Conservation (phyloP, 2,113 vertebrate species). For the Daphoenositta chrysoptera region DNA sequence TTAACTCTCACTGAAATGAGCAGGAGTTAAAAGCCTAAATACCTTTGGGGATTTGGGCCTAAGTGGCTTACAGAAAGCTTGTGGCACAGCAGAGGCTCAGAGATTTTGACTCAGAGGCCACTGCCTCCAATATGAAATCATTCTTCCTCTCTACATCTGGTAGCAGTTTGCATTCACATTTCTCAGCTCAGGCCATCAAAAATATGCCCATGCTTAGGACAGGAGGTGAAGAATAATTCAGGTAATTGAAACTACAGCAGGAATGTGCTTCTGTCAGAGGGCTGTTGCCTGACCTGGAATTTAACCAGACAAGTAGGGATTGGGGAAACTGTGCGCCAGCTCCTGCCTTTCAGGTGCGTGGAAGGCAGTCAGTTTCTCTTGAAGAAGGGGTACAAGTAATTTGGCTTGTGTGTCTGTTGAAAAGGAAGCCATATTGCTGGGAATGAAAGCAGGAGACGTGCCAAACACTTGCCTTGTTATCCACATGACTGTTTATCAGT, state of each 20-base stretch:
- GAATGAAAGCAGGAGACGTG: constrained; percentile 38
- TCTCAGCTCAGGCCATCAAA: constrained; percentile 48
- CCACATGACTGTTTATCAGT: constrained; percentile 55
- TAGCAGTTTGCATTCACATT: constrained; percentile 58
- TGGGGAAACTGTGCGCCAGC: neutral
- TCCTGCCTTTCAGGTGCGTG: constrained; percentile 46
- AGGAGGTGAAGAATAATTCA: constrained; percentile 64
- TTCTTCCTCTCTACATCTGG: constrained; percentile 56
- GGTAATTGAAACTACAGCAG: constrained; percentile 62
- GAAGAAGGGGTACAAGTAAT: neutral
- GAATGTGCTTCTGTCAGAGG: constrained; percentile 59
- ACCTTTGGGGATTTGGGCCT: constrained; percentile 60
- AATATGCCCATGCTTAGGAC: constrained; percentile 45
- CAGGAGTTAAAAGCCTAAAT: constrained; percentile 67
- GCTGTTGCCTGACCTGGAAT: constrained; percentile 57
- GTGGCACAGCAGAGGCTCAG: constrained; percentile 29
- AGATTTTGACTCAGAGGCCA: neutral
- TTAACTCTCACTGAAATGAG: constrained; percentile 55
- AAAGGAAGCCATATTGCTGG: constrained; percentile 54
- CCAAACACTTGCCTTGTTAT: constrained; percentile 57
- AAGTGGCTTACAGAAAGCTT: constrained; percentile 61
- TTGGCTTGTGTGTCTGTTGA: constrained; percentile 24
- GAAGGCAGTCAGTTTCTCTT: constrained; percentile 17
- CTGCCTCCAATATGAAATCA: neutral
- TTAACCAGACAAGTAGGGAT: constrained; percentile 56